Base-by-base conservation (phyloP, 2,888 invertebrate species). In the Oligia latruncula region DNA sequence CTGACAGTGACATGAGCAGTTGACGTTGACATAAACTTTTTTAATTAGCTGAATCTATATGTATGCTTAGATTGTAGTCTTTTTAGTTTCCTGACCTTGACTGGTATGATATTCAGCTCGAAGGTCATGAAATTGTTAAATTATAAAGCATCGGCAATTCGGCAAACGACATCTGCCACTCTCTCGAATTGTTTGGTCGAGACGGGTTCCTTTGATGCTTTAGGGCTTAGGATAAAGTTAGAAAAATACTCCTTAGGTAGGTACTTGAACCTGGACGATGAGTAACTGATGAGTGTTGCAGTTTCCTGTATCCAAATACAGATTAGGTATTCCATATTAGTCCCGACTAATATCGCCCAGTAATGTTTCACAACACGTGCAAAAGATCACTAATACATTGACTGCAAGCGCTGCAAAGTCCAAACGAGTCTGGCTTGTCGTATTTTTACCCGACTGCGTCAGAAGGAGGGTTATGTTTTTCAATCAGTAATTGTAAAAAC, bases 21-120 rank as follows among this genome's bases (percentile, higher is more conserved):
- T 71, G 71, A 71, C 71, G 71, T 71, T 35, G 64, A 65, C 64
- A 49, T 11, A 23, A 43, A 15, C 4, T 35, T 70, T 52, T 71
- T 52, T 23, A 9, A 35, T 20, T 43, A 4, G 1, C 40, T 29
- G 35, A 35, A 20, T 13, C 6, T 11, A 5, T 0, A 40, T 2
- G 0, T 29, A 9, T 52, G n/a, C 5, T 52, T 77, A 23, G 23
- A 74, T 43, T 64, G 1, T 43, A 43, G 74, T 64, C 43, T 55
- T 77, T 73, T 52, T 52, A 23, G 62, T 52, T 49, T 5, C 20
- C 23, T 2, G 2, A 15, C 9, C 15, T 40, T 17, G 23, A 71
- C 2, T 49, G 70, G 3, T 29, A 35, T 6, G 20, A 20, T 29
- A 49, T 17, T 46, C 17, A 29, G n/a, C 17, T 29, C 4, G 68